These are phyloP conservation scores for Drosophila silvestris DNA, from an alignment of 2,888 invertebrate species.

Conservation along the genomic window DNA sequence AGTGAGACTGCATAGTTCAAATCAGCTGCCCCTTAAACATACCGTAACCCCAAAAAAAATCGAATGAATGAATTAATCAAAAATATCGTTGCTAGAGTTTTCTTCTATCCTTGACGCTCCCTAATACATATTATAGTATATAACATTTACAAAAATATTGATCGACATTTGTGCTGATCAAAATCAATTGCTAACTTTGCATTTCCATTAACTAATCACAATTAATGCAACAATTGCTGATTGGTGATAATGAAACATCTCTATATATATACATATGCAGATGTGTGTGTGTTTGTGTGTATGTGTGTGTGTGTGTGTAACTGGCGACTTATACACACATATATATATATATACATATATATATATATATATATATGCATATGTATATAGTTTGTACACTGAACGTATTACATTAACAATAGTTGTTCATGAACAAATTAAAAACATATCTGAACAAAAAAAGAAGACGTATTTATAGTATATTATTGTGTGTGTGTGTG, in stretches of 20 bases:
- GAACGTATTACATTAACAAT: constrained; percentile 6
- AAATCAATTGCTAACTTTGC: not conserved
- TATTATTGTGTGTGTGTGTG: not conserved
- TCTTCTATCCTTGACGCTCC: constrained; percentile 8
- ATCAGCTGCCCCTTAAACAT: constrained; percentile 20
- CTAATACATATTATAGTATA: constrained; percentile 11
- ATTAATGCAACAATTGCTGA: constrained; percentile 19
- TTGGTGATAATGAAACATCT: not conserved
- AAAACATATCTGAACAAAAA: constrained; percentile 8
- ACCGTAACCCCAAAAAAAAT: constrained; percentile 41
- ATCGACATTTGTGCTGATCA: constrained; percentile 14
- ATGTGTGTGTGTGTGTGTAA: too few relatives aligned
- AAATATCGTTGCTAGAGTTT: constrained; percentile 30
- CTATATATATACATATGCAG: not conserved
- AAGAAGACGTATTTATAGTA: not conserved
- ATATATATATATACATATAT: not conserved
- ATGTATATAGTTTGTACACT: constrained; percentile 6
- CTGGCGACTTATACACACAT: not conserved
- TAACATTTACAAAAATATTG: constrained; percentile 49
- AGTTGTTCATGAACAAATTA: constrained; percentile 3
- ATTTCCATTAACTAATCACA: constrained; percentile 10
- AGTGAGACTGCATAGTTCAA: constrained; percentile 16
- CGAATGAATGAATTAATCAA: constrained; percentile 11
- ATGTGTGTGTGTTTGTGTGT: not conserved
- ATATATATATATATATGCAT: not conserved